A percentile compares a stretch with the other conserved stretches of the same genome.
Evolutionary conservation across 2,797 vertebrate genomes (phyloP).

Genomic region (Argya squamiceps): DNA sequence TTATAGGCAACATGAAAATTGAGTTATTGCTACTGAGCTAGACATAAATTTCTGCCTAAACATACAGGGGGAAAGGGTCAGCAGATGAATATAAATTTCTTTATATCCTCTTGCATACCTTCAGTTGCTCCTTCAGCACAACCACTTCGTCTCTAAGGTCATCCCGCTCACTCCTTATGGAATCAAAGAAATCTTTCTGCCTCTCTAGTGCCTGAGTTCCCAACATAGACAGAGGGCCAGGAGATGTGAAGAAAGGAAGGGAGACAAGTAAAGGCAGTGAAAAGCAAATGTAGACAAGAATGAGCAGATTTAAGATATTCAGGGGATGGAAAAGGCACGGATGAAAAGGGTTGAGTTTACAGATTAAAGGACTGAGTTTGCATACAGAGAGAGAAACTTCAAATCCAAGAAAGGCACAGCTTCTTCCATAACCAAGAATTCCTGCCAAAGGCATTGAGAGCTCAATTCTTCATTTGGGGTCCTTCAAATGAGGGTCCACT

Average conservation of each 20-base stretch:
- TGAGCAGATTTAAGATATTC: slow-evolving; percentile 12
- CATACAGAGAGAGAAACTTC: background rate
- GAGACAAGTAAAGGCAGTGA: slow-evolving; percentile 49
- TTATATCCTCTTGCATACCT: slow-evolving; percentile 83
- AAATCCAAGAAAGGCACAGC: slow-evolving; percentile 38
- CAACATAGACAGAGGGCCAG: slow-evolving; percentile 47
- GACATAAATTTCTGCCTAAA: background rate
- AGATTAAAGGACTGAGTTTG: background rate
- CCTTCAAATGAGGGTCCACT: background rate
- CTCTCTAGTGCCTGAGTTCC: slow-evolving; percentile 92
- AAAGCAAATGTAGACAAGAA: slow-evolving; percentile 38
- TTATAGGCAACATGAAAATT: background rate
- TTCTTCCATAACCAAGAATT: background rate
- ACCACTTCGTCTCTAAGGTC: slow-evolving; percentile 93
- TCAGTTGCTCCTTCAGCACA: slow-evolving; percentile 89
- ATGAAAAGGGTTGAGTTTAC: background rate
- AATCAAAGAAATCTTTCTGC: slow-evolving; percentile 97
- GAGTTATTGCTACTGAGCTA: background rate
- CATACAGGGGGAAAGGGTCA: background rate
- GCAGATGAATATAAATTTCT: background rate
- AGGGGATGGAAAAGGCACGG: background rate
- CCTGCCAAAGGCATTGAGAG: background rate
- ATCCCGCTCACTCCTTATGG: slow-evolving; percentile 91
- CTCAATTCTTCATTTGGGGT: background rate
- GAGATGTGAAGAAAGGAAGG: slow-evolving; percentile 42